A percentile compares a stretch with the other conserved stretches of the same genome.
Conservation (phyloP, 2,888 invertebrate species). For the Ferrisia virgata region DNA sequence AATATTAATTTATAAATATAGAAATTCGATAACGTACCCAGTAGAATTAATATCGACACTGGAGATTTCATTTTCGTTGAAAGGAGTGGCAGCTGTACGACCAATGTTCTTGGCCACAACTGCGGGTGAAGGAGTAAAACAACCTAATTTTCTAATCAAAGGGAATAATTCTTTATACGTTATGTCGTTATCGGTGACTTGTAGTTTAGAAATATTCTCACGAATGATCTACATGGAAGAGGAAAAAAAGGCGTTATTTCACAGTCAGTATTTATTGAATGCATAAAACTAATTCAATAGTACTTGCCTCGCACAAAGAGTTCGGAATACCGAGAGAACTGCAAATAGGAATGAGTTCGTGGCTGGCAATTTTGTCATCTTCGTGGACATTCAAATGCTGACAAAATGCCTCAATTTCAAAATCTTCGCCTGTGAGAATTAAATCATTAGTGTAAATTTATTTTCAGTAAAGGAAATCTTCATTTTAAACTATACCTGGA, state of each 20-base stretch:
- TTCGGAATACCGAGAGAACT: conserved; percentile 31
- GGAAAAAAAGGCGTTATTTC: not conserved
- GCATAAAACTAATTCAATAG: no score
- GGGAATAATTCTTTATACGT: conserved; percentile 30
- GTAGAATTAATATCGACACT: conserved; percentile 34
- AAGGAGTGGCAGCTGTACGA: not conserved
- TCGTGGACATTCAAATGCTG: conserved; percentile 20
- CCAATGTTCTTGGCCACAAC: conserved; percentile 18
- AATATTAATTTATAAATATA: not conserved
- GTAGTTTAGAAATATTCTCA: conserved; percentile 24
- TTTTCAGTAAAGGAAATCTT: not conserved
- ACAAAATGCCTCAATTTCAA: conserved; percentile 34
- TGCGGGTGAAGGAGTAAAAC: not conserved
- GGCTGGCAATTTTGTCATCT: conserved; percentile 11
- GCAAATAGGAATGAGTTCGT: conserved; percentile 37
- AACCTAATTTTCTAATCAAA: conserved; percentile 26
- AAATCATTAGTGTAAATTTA: not conserved
- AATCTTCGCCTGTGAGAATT: not conserved
- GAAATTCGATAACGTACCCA: not conserved
- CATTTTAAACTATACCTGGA: not conserved
- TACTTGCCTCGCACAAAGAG: conserved; percentile 20
- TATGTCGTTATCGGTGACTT: not conserved
- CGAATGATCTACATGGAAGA: not conserved
- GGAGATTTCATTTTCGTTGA: conserved; percentile 31
- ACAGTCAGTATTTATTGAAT: not conserved